Percentiles rank a stretch among this genome's conserved stretches.
Conservation (phyloP, 2,888 invertebrate genomes). For the Halictus quadricinctus region DNA sequence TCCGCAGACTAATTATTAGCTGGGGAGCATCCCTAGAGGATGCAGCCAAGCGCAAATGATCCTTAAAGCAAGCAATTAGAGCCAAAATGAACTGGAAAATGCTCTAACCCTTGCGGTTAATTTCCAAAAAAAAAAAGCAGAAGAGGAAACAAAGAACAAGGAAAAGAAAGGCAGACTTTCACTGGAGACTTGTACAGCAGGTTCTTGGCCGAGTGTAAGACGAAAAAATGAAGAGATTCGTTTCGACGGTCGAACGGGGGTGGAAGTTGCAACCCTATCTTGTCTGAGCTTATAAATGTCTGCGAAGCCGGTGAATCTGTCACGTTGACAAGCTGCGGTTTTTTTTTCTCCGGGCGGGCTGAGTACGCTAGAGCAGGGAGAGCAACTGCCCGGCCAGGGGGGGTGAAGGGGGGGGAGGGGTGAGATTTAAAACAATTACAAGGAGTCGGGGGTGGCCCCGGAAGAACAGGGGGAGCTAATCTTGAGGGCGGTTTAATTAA, state of each 20-base stretch:
- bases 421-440: constrained; percentile 83
- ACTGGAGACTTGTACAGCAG: neutral
- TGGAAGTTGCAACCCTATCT: constrained; percentile 57
- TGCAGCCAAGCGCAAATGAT: too few species aligned
- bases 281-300: constrained; percentile 77
- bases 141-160: neutral
- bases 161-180: neutral
- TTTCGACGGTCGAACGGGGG: neutral
- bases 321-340: constrained; percentile 79
- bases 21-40: too few species aligned
- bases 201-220: neutral
- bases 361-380: constrained; percentile 70
- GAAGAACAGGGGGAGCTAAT: constrained; percentile 78
- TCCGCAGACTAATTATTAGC: too few species aligned
- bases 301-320: constrained; percentile 78
- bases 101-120: neutral
- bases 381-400: constrained; percentile 45
- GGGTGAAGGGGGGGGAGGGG: constrained; percentile 58
- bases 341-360: constrained; percentile 69
- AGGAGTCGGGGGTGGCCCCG: constrained; percentile 65
- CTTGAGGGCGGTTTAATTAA: constrained; percentile 83
- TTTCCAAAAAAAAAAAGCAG: neutral
- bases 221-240: constrained; percentile 59
- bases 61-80: too few species aligned
- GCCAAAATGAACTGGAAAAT: neutral